Evolutionary conservation across 2,113 vertebrate genomes (phyloP).

Genomic region (Laticauda laticaudata): DNA sequence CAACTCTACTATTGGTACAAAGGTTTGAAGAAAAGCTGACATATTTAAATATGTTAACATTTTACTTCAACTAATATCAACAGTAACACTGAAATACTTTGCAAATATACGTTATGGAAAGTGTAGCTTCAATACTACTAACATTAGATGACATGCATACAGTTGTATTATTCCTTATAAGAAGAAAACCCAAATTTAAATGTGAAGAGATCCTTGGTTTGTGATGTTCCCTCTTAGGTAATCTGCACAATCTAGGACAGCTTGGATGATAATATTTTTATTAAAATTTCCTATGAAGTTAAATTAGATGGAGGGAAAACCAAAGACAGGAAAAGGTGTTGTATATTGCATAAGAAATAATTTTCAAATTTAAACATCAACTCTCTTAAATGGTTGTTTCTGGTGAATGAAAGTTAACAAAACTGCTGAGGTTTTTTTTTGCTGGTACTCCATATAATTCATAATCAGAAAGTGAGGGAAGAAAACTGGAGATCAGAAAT

Average conservation of each 20-base stretch:
- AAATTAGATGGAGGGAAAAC: conserved; percentile 54
- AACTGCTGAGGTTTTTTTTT: conserved; percentile 73
- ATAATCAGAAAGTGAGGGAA: conserved; percentile 36
- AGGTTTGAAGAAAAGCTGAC: conserved; percentile 77
- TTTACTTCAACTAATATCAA: conserved; percentile 85
- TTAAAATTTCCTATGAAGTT: conserved; percentile 39
- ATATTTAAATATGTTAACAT: conserved; percentile 84
- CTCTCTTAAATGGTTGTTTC: conserved; percentile 70
- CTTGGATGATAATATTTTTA: conserved; percentile 44
- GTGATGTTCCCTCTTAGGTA: conserved; percentile 49
- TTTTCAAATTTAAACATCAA: conserved; percentile 60
- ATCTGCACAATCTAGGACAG: conserved; percentile 49
- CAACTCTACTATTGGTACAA: conserved; percentile 74
- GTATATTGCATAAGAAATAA: conserved; percentile 67
- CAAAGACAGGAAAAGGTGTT: conserved; percentile 55
- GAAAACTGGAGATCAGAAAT: conserved; percentile 19
- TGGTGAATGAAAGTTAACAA: conserved; percentile 68
- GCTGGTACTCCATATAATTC: conserved; percentile 64
- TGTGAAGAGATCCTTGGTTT: conserved; percentile 71
- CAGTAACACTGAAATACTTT: conserved; percentile 86
- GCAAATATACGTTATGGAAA: conserved; percentile 84
- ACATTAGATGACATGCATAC: conserved; percentile 82
- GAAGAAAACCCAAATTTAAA: conserved; percentile 63
- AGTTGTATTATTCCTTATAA: conserved; percentile 66
- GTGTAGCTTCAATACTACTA: conserved; percentile 77